These are phyloP conservation scores for Ladona fulva DNA, from an alignment of 1,140 invertebrate species.

Conservation along the genomic window DNA sequence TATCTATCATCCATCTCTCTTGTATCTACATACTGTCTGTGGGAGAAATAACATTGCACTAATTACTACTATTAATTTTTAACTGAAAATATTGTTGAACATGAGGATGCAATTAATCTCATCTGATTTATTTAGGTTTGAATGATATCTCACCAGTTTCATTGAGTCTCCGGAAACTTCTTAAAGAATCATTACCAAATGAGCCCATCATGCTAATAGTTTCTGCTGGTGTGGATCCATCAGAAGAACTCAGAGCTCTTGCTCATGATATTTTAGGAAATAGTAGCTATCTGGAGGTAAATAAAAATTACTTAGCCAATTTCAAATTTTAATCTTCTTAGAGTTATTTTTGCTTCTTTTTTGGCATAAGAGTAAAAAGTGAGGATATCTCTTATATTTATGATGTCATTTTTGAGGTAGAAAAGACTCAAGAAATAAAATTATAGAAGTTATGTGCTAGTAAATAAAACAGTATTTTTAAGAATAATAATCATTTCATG, in stretches of 20 bases:
- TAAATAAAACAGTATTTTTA: too few relatives aligned
- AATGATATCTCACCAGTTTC: constrained; percentile 51
- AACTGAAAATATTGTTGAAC: constrained; percentile 21
- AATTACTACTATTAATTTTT: too few relatives aligned
- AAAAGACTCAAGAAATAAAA: too few relatives aligned
- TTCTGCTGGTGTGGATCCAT: constrained; percentile 72
- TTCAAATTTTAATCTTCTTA: constrained; percentile 5
- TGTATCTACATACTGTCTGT: too few relatives aligned
- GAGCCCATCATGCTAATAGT: constrained; percentile 71
- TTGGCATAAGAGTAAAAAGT: too few relatives aligned
- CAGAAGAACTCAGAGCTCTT: constrained; percentile 59
- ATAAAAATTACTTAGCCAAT: background rate
- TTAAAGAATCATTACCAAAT: constrained; percentile 43
- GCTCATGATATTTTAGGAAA: constrained; percentile 44
- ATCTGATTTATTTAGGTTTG: constrained; percentile 37
- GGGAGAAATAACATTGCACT: too few relatives aligned
- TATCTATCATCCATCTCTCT: too few relatives aligned
- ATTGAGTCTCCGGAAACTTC: constrained; percentile 49
- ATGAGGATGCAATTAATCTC: constrained; percentile 20
- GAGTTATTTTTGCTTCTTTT: background rate
- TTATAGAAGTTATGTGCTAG: too few relatives aligned
- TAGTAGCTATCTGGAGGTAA: constrained; percentile 51
- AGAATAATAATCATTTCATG: too few relatives aligned
- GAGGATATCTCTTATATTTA: too few relatives aligned
- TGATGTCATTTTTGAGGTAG: too few relatives aligned